Evolutionary conservation across 2,797 vertebrate species (phyloP), one percentile per base, ranked within the genome.

Genomic region (Danio choprae): DNA sequence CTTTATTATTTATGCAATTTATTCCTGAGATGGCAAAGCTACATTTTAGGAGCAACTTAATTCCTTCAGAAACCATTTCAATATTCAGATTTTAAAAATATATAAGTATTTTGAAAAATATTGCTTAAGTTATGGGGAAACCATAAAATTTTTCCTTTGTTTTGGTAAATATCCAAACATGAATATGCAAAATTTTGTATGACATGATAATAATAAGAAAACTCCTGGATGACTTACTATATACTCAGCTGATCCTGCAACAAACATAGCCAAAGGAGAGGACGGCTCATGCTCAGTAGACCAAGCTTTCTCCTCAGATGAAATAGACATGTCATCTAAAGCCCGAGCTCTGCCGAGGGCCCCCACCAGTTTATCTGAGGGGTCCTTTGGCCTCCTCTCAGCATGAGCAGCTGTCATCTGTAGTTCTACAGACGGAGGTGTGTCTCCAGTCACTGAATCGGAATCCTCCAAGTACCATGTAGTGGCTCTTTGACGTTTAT

Each of bases 251-350:
- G 89, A 89, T 0, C 93, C 92, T 6, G 67, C 70, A n/a, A 70
- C 80, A 55, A 89, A 86, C 78, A 87, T 82, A 9, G 89, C 87
- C 16, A 38, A 1, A 11, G 40, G 16, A 18, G 46, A 74, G 20
- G 62, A n/a, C 1, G 87, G 87, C 22, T 92, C 92, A 0, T 69
- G 84, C 8, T 93, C 91, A 6, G 78, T 73, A 1, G 18, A 58
- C 84, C 89, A 93, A 29, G 41, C 53, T 40, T 6, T 86, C 11
- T 94, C 92, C 53, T 92, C 92, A 8, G 12, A 84, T 18, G 84
- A 82, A 38, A 12, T 85, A 58, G 63, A 60, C 46, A 38, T 87
- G 29, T 92, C 91, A 20, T 70, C 69, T 60, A 56, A 46, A n/a
- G 53, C 53, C n/a, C 20, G 50, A 1, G 44, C 71, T 74, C 51